Evolutionary conservation across 2,888 invertebrate species (phyloP).

Genomic region (Adelognathus sp.): DNA sequence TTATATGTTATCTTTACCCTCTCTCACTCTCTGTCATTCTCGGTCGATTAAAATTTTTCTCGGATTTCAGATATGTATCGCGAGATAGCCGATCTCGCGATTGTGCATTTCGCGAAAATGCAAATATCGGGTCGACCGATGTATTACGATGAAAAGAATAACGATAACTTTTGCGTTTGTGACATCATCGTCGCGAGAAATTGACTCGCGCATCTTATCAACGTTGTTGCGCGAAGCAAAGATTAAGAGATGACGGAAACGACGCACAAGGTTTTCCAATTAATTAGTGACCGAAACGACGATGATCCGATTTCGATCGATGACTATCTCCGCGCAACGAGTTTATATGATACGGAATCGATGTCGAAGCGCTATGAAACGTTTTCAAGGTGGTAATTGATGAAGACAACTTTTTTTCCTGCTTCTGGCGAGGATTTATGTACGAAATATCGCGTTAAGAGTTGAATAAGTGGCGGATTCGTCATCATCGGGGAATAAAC

Average conservation of each 20-base stretch:
- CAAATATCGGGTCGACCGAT: background rate
- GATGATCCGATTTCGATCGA: background rate
- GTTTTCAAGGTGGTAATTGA: too few species aligned
- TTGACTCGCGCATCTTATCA: too few species aligned
- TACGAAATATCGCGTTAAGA: too few species aligned
- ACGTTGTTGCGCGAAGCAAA: background rate
- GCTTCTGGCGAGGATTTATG: too few species aligned
- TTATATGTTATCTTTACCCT: constrained; percentile 36
- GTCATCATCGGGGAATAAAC: too few species aligned
- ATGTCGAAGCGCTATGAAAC: too few species aligned
- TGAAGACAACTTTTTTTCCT: too few species aligned
- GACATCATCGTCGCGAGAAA: background rate
- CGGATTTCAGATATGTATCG: background rate
- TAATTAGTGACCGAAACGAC: background rate
- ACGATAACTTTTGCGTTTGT: background rate
- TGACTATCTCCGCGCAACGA: background rate
- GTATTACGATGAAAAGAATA: background rate
- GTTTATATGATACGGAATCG: too few species aligned
- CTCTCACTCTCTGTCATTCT: too few species aligned
- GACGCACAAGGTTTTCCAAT: background rate
- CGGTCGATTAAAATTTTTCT: background rate
- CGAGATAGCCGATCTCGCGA: background rate
- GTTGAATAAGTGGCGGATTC: too few species aligned
- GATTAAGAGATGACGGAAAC: background rate
- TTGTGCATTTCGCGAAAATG: background rate